Conservation (phyloP, 2,797 vertebrate genomes). For the Hozukius guyotensis region DNA sequence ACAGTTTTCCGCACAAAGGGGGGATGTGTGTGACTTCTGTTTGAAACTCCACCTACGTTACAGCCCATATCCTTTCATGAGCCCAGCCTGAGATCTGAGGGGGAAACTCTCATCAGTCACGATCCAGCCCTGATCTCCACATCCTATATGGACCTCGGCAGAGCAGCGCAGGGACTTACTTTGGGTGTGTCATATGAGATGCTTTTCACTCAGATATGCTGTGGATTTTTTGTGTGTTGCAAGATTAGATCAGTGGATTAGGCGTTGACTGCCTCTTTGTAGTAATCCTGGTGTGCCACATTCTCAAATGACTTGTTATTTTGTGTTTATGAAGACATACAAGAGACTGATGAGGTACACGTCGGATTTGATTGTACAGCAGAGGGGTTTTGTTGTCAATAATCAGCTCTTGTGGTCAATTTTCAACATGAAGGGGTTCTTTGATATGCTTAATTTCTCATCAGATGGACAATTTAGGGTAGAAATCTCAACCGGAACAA, state of each 20-base stretch:
- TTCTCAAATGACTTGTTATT: background rate
- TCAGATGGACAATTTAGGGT: background rate
- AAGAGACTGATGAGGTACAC: background rate
- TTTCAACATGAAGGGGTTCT: background rate
- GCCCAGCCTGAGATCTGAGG: conserved; percentile 18
- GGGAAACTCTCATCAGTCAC: conserved; percentile 40
- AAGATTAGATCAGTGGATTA: conserved; percentile 15
- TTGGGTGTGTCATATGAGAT: conserved; percentile 58
- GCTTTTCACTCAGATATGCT: conserved; percentile 14
- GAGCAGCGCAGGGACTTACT: conserved; percentile 38
- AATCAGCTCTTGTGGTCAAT: background rate
- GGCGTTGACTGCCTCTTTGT: conserved; percentile 1
- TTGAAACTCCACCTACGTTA: conserved; percentile 54
- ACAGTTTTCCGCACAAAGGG: background rate
- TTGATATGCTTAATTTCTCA: background rate
- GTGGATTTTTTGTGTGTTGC: conserved; percentile 22
- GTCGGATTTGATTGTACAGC: background rate
- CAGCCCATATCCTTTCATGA: conserved; percentile 28
- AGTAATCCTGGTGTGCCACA: conserved; percentile 11
- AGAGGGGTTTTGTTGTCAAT: background rate
- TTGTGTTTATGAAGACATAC: background rate
- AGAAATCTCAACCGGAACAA: background rate
- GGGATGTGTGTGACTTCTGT: conserved; percentile 3
- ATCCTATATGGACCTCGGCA: conserved; percentile 43
- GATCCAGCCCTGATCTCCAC: conserved; percentile 13